Base-by-base conservation (phyloP, 2,797 vertebrate species). In the Heliangelus exortis region DNA sequence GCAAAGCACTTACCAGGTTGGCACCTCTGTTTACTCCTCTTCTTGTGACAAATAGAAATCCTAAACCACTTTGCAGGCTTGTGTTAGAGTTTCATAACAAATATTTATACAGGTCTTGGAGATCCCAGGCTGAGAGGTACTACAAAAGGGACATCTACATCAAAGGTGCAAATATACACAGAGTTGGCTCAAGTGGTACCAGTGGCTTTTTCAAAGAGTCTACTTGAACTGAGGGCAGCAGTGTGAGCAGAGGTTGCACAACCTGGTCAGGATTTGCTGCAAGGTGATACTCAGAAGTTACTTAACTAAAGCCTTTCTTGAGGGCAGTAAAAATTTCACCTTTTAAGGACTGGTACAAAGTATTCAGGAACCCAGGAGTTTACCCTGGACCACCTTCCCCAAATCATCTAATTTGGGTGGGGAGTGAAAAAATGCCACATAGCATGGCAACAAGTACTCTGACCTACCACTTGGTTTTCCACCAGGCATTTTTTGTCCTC, bases 141-240 rank as follows among this genome's bases (percentile, higher is more conserved):
- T 66, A 16, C 78, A 92, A 55, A 93, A 58, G 43, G 39, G 18
- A 31, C 15, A n/a, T 43, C 57, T 16, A 25, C 43, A 89, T 36
- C 69, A 63, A 91, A 84, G 76, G n/a, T 41, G 45, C 23, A 54
- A 73, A 59, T 57, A 80, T 1, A 45, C 62, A 81, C 73, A 68
- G 5, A 66, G 55, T 39, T 62, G 51, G 55, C 36, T 67, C 71
- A 48, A 13, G 36, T 26, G 81, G 29, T 45, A 50, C 21, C 66
- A 69, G 9, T 48, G 65, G 43, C 28, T 93, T 84, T 85, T 74
- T 48, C 36, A 62, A 89, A 84, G 26, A 86, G 61, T 15, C 59
- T 80, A 20, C 93, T 87, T 94, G 79, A 91, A 59, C 59, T 12
- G 19, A 89, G 55, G 45, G 79, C 89, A 84, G 58, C 20, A 31